Conservation (phyloP, 2,113 vertebrate species). For the Gila orcuttii region DNA sequence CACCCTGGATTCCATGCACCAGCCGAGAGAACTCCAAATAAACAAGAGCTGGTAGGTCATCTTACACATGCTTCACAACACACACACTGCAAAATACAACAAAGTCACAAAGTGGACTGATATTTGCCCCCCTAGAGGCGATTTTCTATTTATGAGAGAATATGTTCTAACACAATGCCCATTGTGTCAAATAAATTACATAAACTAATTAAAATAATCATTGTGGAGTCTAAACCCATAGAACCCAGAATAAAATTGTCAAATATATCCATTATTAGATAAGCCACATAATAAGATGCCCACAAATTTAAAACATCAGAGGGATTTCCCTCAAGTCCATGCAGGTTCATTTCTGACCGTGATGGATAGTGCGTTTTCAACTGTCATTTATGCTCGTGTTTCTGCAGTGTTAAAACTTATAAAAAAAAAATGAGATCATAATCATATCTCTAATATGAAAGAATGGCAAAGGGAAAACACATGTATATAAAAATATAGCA, state of each 20-base stretch:
- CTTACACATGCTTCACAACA: constrained; percentile 32
- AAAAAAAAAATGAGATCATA: no score
- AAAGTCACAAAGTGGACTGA: not conserved
- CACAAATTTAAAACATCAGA: not conserved
- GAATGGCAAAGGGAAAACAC: not conserved
- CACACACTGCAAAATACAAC: not conserved
- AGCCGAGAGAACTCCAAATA: constrained; percentile 76
- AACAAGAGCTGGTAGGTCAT: constrained; percentile 76
- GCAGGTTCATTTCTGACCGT: not conserved
- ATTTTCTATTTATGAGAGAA: not conserved
- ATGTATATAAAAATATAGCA: not conserved
- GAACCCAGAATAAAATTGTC: not conserved
- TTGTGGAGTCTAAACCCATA: not conserved
- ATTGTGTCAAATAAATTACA: not conserved
- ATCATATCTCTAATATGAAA: not conserved
- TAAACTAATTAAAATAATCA: not conserved
- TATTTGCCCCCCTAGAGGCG: not conserved
- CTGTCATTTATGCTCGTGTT: no score
- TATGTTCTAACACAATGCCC: not conserved
- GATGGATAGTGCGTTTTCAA: not conserved
- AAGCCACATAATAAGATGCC: not conserved
- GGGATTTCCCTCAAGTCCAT: not conserved
- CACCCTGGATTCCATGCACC: constrained; percentile 76
- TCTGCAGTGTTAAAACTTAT: no score
- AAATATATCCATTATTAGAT: no score